Evolutionary conservation across 2,113 vertebrate species (phyloP).

Genomic region (Pionites leucogaster): DNA sequence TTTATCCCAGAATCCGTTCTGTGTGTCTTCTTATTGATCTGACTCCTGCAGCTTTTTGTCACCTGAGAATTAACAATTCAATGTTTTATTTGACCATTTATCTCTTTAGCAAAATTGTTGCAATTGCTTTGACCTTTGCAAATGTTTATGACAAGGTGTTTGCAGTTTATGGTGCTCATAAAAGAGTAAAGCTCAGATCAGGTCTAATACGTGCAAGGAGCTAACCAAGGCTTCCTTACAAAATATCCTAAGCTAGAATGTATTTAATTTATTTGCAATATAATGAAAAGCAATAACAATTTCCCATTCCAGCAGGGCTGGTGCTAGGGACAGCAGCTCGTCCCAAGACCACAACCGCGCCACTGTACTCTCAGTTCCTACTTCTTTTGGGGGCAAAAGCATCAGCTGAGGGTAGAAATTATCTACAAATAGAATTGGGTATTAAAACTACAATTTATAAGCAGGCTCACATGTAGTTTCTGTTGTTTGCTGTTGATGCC

Average conservation of each 20-base stretch:
- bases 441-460: neutral
- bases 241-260: neutral
- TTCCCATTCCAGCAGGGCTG: neutral
- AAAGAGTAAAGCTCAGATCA: neutral
- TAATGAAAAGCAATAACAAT: neutral
- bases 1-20: slow-evolving; percentile 70
- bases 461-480: neutral
- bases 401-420: neutral
- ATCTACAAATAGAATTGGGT: neutral
- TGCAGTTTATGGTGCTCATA: slow-evolving; percentile 53
- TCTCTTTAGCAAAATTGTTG: slow-evolving; percentile 77
- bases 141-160: slow-evolving; percentile 72
- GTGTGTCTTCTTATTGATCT: slow-evolving; percentile 69
- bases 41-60: slow-evolving; percentile 60
- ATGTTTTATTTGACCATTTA: slow-evolving; percentile 78
- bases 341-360: neutral
- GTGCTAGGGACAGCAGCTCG: neutral
- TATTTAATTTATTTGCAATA: neutral
- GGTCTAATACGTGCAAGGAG: neutral
- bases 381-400: neutral
- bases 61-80: slow-evolving; percentile 71
- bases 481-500: neutral
- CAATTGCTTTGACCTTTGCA: slow-evolving; percentile 83
- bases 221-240: neutral
- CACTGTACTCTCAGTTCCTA: neutral